Evolutionary conservation across 2,797 vertebrate genomes (phyloP).

Genomic region (Paedocypris micromegethes): DNA sequence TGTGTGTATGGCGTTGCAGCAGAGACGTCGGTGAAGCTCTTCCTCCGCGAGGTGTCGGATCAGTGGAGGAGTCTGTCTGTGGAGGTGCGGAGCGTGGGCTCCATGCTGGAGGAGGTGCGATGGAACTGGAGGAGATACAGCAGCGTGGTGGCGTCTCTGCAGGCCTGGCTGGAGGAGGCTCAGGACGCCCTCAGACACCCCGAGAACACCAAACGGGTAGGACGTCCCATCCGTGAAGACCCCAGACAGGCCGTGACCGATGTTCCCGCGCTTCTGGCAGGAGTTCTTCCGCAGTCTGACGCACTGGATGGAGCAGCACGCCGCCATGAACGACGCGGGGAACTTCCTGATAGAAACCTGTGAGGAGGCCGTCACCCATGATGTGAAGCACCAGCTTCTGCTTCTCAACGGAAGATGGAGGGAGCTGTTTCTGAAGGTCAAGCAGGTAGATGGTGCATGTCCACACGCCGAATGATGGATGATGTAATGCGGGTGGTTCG

Average conservation of each 20-base stretch:
- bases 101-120: conserved; percentile 96
- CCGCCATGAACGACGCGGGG: conserved; percentile 93
- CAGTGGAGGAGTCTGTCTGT: conserved; percentile 93
- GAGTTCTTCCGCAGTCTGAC: conserved; percentile 92
- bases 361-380: conserved; percentile 88
- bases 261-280: conserved; percentile 54
- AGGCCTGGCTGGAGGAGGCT: conserved; percentile 94
- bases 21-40: conserved; percentile 86
- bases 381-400: conserved; percentile 93
- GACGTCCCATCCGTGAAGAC: conserved; percentile 6
- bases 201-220: conserved; percentile 87
- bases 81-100: conserved; percentile 90
- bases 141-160: conserved; percentile 81
- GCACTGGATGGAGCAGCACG: conserved; percentile 94
- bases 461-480: no score
- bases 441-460: conserved; percentile 62
- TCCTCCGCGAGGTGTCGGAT: conserved; percentile 82
- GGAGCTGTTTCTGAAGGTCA: conserved; percentile 93
- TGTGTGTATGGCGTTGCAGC: conserved; percentile 62
- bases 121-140: conserved; percentile 93
- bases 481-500: neutral
- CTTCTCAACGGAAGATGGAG: conserved; percentile 95
- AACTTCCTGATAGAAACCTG: conserved; percentile 98
- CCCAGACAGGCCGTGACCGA: no score
- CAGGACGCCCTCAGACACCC: conserved; percentile 88